Percentiles rank a stretch among this genome's conserved stretches.
These are phyloP conservation scores for Penaeus vannamei DNA, from an alignment of 1,140 invertebrate species.

Conservation along the genomic window DNA sequence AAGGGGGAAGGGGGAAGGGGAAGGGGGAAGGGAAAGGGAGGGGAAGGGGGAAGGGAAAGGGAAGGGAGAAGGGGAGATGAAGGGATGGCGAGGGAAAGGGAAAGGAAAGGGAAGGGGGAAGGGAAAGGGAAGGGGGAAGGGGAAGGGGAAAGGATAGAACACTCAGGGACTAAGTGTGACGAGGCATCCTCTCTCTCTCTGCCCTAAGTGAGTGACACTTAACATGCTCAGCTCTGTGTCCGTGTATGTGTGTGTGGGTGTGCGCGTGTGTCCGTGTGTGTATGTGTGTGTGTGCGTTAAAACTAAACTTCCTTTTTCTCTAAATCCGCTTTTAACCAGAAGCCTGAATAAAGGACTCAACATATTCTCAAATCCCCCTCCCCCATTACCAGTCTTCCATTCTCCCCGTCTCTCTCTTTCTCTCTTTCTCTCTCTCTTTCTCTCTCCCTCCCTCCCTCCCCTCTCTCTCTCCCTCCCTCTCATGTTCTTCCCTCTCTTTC, in stretches of 20 bases:
- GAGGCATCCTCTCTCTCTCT: too few species aligned
- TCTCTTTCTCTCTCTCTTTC: constrained; percentile 22
- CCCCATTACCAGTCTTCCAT: not conserved
- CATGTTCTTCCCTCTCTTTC: not conserved
- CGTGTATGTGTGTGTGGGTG: not conserved
- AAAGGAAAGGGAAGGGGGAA: too few species aligned
- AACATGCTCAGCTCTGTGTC: too few species aligned
- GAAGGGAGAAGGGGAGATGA: not conserved
- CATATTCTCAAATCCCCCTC: too few species aligned
- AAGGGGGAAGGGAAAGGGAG: not conserved
- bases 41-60: not conserved
- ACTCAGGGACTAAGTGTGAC: too few species aligned
- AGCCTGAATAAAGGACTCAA: too few species aligned
- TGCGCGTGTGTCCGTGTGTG: not conserved
- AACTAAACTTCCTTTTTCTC: too few species aligned
- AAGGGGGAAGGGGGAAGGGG: not conserved
- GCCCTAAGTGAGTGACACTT: too few species aligned
- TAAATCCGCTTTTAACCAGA: too few species aligned
- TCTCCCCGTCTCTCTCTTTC: not conserved
- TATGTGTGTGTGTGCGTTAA: too few species aligned
- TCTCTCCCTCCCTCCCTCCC: not conserved
- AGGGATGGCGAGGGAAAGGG: not conserved
- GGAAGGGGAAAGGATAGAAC: not conserved
- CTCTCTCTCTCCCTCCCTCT: constrained; percentile 39
- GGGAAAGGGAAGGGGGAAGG: not conserved